Base-by-base conservation (phyloP, 2,888 invertebrate species). In the Heliconius aoede region DNA sequence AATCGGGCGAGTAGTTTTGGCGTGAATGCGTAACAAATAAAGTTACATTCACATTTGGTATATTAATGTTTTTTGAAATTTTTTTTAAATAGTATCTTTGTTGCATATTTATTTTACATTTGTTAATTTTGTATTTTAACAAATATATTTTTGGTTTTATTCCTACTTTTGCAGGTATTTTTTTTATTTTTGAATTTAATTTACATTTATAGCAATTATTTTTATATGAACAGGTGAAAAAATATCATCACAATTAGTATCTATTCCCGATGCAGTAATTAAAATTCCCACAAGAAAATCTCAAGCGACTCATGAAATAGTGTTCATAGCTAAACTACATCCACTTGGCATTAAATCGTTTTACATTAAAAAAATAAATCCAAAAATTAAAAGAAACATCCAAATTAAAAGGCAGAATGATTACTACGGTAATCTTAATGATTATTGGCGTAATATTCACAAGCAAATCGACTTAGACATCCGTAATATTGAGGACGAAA, bases 291-390 rank as follows among this genome's bases (percentile, higher is more conserved):
- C 96, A 55, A 91, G 98, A 55, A 74, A 84, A 0, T 96, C 97
- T 1, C 85, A 82, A 4, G 97, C 98, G 0, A 95, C 92, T 0
- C 93, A 95, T 82, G 98, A 98, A 83, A 86, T 98, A 0, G 91
- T 97, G 0, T 98, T 98, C 86, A 83, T 95, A n/a, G 96, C 96
- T 0, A 84, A 88, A 5, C 87, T 95, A 4, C 84, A 97, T 3
- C 96, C 97, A 0, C 87, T 97, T 1, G 97, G 97, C 11, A 96
- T 95, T 82, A 95, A 95, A 83, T 95, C 96, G 0, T 97, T 95
- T 81, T 96, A 95, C 81, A 85, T 96, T 0, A 89, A 87, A 80
- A 80, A 82, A 0, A 69, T 55, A 0, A 74, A 26, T n/a, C 58
- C 46, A 3, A 84, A 83, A 72, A 3, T 55, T 0, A 90, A 87